These are phyloP conservation scores for Lordiphosa stackelbergi DNA, from an alignment of 1,140 invertebrate genomes.

Conservation along the genomic window DNA sequence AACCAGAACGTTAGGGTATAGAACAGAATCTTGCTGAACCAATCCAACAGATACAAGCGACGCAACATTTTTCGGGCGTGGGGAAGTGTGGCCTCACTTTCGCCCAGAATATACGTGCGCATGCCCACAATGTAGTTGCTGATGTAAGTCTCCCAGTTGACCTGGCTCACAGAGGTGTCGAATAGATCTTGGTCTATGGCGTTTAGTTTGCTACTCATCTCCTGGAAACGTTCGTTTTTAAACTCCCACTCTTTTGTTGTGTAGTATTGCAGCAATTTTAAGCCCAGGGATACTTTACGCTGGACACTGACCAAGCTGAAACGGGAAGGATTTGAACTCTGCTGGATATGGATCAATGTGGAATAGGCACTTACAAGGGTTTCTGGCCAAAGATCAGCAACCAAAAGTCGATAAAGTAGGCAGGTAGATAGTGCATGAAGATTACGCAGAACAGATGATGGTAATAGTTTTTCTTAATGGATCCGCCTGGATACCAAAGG, in stretches of 20 bases:
- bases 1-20: conserved; percentile 74
- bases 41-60: conserved; percentile 80
- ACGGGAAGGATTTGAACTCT: neutral
- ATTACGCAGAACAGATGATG: conserved; percentile 84
- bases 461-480: conserved; percentile 83
- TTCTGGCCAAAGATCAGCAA: conserved; percentile 84
- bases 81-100: conserved; percentile 86
- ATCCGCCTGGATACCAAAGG: conserved; percentile 89
- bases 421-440: conserved; percentile 88
- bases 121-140: conserved; percentile 85
- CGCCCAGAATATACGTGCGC: conserved; percentile 86
- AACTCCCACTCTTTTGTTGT: conserved; percentile 92
- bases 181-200: conserved; percentile 80
- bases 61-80: conserved; percentile 81
- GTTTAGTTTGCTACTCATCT: conserved; percentile 81
- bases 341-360: neutral
- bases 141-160: conserved; percentile 85
- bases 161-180: conserved; percentile 79
- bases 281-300: conserved; percentile 81
- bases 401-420: conserved; percentile 86
- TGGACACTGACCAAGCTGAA: conserved; percentile 83
- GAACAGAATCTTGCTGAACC: conserved; percentile 71
- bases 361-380: conserved; percentile 83
- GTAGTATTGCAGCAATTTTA: conserved; percentile 88
- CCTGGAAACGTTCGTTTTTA: conserved; percentile 83